Conservation (phyloP, 2,797 vertebrate genomes). For the Pangasius mekongensis region DNA sequence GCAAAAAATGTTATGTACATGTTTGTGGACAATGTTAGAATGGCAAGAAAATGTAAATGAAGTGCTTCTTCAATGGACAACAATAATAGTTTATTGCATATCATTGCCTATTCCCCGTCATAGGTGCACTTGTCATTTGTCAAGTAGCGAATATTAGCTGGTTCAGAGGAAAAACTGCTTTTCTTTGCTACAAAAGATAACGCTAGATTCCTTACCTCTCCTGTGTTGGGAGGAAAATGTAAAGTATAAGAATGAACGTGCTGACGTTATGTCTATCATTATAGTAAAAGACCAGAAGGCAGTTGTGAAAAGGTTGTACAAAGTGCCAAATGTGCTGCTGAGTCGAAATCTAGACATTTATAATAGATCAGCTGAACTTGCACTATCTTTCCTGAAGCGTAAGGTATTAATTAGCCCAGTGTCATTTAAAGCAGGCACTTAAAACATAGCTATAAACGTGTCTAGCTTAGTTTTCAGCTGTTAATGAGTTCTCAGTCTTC, state of each 20-base stretch:
- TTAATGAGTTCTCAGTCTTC: not conserved
- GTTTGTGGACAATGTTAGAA: constrained; percentile 17
- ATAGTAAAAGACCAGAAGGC: not conserved
- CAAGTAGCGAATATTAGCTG: not conserved
- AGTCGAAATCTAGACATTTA: not conserved
- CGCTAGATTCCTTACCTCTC: not conserved
- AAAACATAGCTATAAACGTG: not conserved
- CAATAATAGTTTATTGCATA: constrained; percentile 2
- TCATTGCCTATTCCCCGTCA: not conserved
- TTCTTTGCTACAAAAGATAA: not conserved
- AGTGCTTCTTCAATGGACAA: constrained; percentile 12
- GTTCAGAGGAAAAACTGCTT: too few relatives aligned
- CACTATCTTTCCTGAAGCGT: not conserved
- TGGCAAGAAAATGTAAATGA: not conserved
- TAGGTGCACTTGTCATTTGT: not conserved
- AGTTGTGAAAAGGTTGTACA: not conserved
- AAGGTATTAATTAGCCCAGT: not conserved
- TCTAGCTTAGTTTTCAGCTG: not conserved
- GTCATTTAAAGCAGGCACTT: not conserved
- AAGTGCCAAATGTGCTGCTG: constrained; percentile 5
- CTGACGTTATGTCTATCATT: too few relatives aligned
- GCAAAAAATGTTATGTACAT: not conserved
- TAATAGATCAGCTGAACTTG: not conserved
- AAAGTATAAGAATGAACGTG: not conserved
- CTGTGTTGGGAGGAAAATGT: not conserved